Percentiles rank a stretch among this genome's conserved stretches.
Conservation (phyloP, 2,888 invertebrate genomes). For the Tipula helvola region DNA sequence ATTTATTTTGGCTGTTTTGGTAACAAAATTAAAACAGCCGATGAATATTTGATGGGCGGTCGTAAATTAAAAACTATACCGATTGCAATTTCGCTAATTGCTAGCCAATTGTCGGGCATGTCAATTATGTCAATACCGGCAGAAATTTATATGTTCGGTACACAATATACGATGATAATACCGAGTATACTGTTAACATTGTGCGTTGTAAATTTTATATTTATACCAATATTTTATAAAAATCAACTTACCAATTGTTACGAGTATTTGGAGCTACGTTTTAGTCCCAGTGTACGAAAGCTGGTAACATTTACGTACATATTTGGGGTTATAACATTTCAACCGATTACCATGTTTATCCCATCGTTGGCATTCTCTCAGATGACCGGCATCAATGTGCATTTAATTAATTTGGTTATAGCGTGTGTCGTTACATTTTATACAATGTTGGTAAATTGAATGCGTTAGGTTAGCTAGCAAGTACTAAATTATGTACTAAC, state of each 20-base stretch:
- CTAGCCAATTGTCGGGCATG: constrained; percentile 39
- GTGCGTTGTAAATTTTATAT: constrained; percentile 24
- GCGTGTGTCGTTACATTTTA: constrained; percentile 44
- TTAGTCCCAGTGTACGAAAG: constrained; percentile 26
- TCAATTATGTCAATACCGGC: constrained; percentile 38
- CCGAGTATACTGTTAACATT: constrained; percentile 28
- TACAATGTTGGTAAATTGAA: constrained; percentile 35
- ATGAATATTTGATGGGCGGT: constrained; percentile 39
- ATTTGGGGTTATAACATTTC: constrained; percentile 23
- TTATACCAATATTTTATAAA: constrained; percentile 35
- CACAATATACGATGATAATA: constrained; percentile 29
- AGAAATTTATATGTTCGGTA: constrained; percentile 37
- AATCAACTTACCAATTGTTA: constrained; percentile 34
- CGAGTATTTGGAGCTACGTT: constrained; percentile 32
- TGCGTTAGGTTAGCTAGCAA: not conserved
- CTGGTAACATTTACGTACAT: constrained; percentile 28
- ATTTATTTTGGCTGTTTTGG: constrained; percentile 43
- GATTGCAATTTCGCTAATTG: constrained; percentile 40
- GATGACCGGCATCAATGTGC: constrained; percentile 40
- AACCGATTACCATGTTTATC: constrained; percentile 30
- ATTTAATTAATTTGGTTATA: constrained; percentile 40
- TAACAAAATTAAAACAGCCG: constrained; percentile 37
- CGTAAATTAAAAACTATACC: constrained; percentile 26
- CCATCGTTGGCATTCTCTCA: constrained; percentile 31
- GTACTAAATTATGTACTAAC: not conserved